Evolutionary conservation across 2,888 invertebrate species (phyloP).

Genomic region (Drosophila lacicola): DNA sequence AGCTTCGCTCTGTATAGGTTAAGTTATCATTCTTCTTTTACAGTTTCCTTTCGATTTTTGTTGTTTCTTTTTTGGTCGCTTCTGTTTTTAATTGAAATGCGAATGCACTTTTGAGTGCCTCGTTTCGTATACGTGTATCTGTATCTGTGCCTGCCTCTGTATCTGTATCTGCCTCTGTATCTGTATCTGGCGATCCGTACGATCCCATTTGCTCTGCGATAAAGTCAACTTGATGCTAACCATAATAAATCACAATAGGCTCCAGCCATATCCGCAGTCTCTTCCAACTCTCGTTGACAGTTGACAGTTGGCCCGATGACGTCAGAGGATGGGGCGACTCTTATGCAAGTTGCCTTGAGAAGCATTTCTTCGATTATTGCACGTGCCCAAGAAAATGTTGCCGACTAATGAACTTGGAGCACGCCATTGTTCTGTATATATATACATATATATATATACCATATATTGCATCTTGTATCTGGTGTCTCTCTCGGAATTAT

Average conservation of each 20-base stretch:
- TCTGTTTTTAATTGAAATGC: conserved; percentile 79
- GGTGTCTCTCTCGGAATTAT: conserved; percentile 40
- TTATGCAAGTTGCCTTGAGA: conserved; percentile 61
- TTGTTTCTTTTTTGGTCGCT: conserved; percentile 44
- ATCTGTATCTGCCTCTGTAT: conserved; percentile 10
- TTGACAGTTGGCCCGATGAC: conserved; percentile 58
- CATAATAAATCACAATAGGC: conserved; percentile 59
- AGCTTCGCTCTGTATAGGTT: conserved; percentile 4
- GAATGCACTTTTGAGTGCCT: conserved; percentile 76
- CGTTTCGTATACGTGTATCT: conserved; percentile 8
- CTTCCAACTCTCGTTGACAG: conserved; percentile 28
- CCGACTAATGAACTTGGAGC: conserved; percentile 68
- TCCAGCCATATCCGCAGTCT: conserved; percentile 38
- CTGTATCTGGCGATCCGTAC: conserved; percentile 9
- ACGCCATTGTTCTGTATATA: conserved; percentile 30
- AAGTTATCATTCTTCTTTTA: conserved; percentile 13
- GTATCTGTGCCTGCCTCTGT: neutral
- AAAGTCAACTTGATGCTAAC: conserved; percentile 28
- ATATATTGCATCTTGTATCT: conserved; percentile 17
- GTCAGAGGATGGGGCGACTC: conserved; percentile 46
- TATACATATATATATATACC: too few relatives aligned
- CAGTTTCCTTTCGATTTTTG: conserved; percentile 34
- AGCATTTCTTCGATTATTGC: conserved; percentile 35
- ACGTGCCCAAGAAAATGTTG: conserved; percentile 48
- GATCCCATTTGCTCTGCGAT: conserved; percentile 50